phyloP scores from a whole-genome alignment of 1,140 invertebrate genomes.

The Plectus sambesii region DNA sequence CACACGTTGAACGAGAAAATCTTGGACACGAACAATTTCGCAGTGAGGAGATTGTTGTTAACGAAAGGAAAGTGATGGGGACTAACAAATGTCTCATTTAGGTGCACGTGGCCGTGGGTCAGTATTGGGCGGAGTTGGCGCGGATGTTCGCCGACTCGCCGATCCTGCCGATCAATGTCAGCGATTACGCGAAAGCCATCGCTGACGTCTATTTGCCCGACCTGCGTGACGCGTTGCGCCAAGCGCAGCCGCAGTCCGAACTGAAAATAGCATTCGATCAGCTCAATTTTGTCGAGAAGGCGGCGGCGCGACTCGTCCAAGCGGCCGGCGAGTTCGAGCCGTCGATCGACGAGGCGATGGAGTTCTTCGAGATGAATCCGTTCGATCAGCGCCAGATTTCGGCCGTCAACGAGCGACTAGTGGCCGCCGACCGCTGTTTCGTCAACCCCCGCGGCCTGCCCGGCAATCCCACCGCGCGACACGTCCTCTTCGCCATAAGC shows the following conservation, averaged over 20 bases:
- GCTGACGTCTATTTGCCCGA: slow-evolving; percentile 21
- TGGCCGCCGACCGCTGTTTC: slow-evolving; percentile 37
- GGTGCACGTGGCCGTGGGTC: slow-evolving; percentile 44
- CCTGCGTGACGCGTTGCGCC: no score
- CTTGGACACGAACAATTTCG: slow-evolving; percentile 40
- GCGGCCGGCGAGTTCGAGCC: slow-evolving; percentile 21
- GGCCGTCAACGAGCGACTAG: slow-evolving; percentile 22
- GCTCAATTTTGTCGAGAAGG: slow-evolving; percentile 8
- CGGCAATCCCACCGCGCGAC: slow-evolving; percentile 21
- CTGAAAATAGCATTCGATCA: slow-evolving; percentile 16
- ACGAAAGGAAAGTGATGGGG: background rate
- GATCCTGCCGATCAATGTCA: slow-evolving; percentile 46
- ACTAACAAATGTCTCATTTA: background rate
- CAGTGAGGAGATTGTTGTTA: slow-evolving; percentile 18
- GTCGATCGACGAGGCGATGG: slow-evolving; percentile 4
- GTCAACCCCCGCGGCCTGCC: slow-evolving; percentile 27
- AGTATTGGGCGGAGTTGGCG: slow-evolving; percentile 44
- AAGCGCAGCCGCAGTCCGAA: no score
- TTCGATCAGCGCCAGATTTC: slow-evolving; percentile 11
- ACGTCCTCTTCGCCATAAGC: slow-evolving; percentile 35
- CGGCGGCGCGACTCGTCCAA: slow-evolving; percentile 15
- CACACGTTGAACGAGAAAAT: slow-evolving; percentile 45
- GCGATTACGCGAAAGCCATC: slow-evolving; percentile 21
- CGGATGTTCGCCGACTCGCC: slow-evolving; percentile 46
- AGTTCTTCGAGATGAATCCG: slow-evolving; percentile 1